Conservation (phyloP, 2,113 vertebrate genomes). For the Microcebus lehilahytsara region DNA sequence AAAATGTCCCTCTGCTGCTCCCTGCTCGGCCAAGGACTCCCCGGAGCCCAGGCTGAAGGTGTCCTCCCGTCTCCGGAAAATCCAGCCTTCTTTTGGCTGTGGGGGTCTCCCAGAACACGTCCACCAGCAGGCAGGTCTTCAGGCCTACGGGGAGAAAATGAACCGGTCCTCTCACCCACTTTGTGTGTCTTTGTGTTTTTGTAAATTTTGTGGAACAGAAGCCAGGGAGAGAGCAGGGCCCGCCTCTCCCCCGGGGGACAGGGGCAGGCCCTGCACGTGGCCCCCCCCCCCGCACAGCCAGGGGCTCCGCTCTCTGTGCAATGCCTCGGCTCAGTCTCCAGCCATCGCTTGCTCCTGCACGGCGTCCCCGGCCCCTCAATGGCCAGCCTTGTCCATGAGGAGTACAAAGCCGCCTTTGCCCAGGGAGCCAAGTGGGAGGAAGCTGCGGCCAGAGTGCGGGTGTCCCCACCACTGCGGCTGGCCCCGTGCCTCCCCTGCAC, state of each 20-base stretch:
- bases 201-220: not conserved
- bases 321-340: not conserved
- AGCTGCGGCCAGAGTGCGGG: conserved; percentile 23
- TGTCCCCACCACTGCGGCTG: not conserved
- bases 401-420: conserved; percentile 69
- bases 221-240: not conserved
- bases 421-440: not conserved
- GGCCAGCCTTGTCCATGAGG: conserved; percentile 33
- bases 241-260: not conserved
- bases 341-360: not conserved
- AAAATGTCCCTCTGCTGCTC: rapidly evolving
- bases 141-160: not conserved
- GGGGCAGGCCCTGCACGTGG: not conserved
- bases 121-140: not conserved
- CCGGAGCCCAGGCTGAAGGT: rapidly evolving
- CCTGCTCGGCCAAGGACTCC: too few relatives aligned
- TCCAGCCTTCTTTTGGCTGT: not conserved
- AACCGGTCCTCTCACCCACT: not conserved
- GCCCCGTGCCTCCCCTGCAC: conserved; percentile 27
- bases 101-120: not conserved
- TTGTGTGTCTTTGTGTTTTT: not conserved
- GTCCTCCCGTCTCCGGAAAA: not conserved
- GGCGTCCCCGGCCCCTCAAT: conserved; percentile 51
- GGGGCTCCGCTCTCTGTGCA: not conserved
- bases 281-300: too few relatives aligned